Conservation (phyloP, 2,888 invertebrate genomes). For the Himalopsyche anomala region DNA sequence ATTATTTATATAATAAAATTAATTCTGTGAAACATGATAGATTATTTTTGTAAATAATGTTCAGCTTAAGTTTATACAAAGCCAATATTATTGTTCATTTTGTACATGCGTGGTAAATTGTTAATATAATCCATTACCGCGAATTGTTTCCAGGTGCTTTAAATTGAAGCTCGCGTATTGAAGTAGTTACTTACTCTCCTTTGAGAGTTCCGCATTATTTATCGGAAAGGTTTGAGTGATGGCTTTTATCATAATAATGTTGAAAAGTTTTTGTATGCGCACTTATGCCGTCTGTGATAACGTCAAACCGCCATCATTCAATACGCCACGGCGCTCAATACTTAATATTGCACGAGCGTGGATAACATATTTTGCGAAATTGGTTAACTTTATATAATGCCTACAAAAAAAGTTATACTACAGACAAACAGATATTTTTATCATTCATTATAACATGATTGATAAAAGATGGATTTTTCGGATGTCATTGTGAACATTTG, state of each 20-base stretch:
- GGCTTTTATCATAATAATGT: slow-evolving; percentile 35
- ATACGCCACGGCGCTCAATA: neutral
- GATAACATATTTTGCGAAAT: neutral
- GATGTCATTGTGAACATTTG: too few relatives aligned
- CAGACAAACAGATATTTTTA: neutral
- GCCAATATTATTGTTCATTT: too few relatives aligned
- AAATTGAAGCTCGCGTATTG: slow-evolving; percentile 6
- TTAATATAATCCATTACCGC: neutral
- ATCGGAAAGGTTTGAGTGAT: slow-evolving; percentile 29
- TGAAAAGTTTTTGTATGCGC: slow-evolving; percentile 38
- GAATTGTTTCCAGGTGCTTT: neutral
- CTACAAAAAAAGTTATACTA: neutral
- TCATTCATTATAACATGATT: too few relatives aligned
- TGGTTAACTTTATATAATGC: neutral
- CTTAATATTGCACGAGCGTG: slow-evolving; percentile 2
- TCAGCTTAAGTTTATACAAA: too few relatives aligned
- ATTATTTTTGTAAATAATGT: too few relatives aligned
- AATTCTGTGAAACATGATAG: too few relatives aligned
- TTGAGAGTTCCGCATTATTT: slow-evolving; percentile 28
- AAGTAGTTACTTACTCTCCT: neutral
- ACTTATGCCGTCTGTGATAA: slow-evolving; percentile 32
- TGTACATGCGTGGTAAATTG: too few relatives aligned
- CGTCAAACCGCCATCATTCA: slow-evolving; percentile 36
- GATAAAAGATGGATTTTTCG: too few relatives aligned
- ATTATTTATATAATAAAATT: too few relatives aligned